A percentile compares a stretch with the other conserved stretches of the same genome.
Evolutionary conservation across 2,888 invertebrate genomes (phyloP).

Genomic region (Drosophila kambysellisi): DNA sequence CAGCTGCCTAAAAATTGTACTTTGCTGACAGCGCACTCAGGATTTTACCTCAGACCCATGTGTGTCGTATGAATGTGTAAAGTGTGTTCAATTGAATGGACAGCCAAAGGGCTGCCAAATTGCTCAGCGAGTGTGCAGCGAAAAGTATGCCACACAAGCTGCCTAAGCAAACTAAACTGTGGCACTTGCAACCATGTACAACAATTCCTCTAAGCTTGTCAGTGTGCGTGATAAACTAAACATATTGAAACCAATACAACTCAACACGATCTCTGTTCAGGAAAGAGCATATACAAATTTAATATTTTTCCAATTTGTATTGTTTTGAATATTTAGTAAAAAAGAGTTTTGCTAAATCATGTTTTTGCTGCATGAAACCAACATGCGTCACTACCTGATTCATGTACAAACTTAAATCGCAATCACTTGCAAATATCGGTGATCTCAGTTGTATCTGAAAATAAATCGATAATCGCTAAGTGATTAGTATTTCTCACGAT

Average conservation of each 20-base stretch:
- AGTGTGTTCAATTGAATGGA: conserved; percentile 65
- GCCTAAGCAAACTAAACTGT: conserved; percentile 12
- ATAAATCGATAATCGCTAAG: neutral
- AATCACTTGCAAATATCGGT: neutral
- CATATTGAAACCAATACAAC: too few relatives aligned
- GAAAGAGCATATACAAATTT: neutral
- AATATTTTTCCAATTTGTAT: neutral
- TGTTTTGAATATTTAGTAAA: neutral
- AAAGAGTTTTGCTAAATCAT: too few relatives aligned
- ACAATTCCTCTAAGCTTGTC: neutral
- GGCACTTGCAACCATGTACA: conserved; percentile 5
- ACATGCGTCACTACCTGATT: neutral
- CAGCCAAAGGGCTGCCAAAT: conserved; percentile 54
- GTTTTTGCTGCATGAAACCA: neutral
- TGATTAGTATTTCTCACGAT: neutral
- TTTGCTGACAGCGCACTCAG: conserved; percentile 56
- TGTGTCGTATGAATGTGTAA: conserved; percentile 58
- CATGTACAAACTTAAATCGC: neutral
- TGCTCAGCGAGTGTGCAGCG: conserved; percentile 29
- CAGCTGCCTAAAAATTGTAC: conserved; percentile 55
- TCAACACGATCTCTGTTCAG: neutral
- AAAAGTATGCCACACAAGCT: conserved; percentile 18
- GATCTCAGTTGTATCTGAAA: neutral
- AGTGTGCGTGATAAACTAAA: neutral
- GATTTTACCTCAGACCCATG: conserved; percentile 54